Evolutionary conservation across 1,140 invertebrate species (phyloP), one percentile per base, ranked within the genome.

Genomic region (Anagrus nilaparvatae): DNA sequence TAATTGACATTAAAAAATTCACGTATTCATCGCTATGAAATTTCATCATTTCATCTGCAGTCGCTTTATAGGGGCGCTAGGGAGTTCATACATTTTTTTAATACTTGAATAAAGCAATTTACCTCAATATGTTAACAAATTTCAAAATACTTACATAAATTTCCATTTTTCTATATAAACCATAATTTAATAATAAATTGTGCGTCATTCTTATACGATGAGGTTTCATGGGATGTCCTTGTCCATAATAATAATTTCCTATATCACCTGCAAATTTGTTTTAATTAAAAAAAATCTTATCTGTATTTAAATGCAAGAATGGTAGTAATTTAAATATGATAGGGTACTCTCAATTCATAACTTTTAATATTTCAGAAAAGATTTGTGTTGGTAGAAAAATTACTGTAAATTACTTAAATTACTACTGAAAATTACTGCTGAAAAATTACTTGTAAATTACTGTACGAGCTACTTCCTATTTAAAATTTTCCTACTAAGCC

Each of bases 11-110:
- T 33, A 99, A 66, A 63, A 99, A 99, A 34, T 91, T 77, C 43
- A 99, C 97, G 61, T 99, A 99, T 60, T 99, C 96, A 72, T 99
- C 97, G 52, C 91, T 97, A 66, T 99, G 97, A 63, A 98, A 99
- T 67, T 97, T 97, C 13, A 95, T 99, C 93, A 99, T 98, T 71
- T 99, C 96, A 70, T 99, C 95, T 45, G 93, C 89, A 20, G 93
- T 97, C 9, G 97, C 96, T 75, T 97, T 97, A 60, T 97, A 92
- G 23, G 96, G 96, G 53, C 96, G 76, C 92, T 98, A 61, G 42
- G 74, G 68, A 53, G n/a, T 28, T 46, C 13, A 30, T 4, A 30
- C 19, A 5, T 7, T 4, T 16, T 37, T 20, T 16, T 12, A 18
- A n/a, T n/a, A n/a, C n/a, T n/a, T n/a, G n/a, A n/a, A n/a, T 18